These are phyloP conservation scores for Leucopsar rothschildi DNA, from an alignment of 2,113 vertebrate genomes.

Conservation along the genomic window DNA sequence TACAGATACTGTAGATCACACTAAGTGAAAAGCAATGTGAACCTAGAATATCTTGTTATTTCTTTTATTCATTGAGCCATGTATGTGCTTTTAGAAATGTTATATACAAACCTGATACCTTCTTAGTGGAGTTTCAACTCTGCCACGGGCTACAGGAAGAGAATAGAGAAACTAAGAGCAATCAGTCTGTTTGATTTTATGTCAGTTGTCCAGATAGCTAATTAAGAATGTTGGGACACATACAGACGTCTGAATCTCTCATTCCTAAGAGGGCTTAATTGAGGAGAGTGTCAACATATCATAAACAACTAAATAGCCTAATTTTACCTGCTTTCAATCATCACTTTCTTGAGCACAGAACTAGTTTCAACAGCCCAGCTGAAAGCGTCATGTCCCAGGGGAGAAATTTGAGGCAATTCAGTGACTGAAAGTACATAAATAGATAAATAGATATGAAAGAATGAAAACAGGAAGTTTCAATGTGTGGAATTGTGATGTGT, in stretches of 20 bases:
- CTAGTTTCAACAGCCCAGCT: background rate
- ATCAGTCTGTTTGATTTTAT: background rate
- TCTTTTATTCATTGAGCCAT: background rate
- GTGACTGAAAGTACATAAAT: background rate
- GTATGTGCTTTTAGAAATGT: background rate
- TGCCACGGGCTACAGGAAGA: background rate
- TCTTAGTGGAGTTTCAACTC: background rate
- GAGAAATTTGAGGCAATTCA: background rate
- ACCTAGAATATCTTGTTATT: background rate
- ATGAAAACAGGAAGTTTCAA: background rate
- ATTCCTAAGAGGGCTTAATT: background rate
- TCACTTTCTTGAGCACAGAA: background rate
- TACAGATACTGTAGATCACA: background rate
- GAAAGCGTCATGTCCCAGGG: background rate
- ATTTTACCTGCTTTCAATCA: background rate
- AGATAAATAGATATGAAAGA: background rate
- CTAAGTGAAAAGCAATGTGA: background rate
- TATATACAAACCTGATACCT: background rate
- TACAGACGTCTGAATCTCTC: background rate
- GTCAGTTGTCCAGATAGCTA: background rate
- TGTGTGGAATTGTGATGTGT: background rate
- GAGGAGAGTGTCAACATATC: background rate
- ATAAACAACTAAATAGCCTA: background rate
- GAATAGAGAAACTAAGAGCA: background rate
- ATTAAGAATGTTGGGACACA: background rate